Conservation (phyloP, 2,797 vertebrate species). For the Syndactyla subalaris region DNA sequence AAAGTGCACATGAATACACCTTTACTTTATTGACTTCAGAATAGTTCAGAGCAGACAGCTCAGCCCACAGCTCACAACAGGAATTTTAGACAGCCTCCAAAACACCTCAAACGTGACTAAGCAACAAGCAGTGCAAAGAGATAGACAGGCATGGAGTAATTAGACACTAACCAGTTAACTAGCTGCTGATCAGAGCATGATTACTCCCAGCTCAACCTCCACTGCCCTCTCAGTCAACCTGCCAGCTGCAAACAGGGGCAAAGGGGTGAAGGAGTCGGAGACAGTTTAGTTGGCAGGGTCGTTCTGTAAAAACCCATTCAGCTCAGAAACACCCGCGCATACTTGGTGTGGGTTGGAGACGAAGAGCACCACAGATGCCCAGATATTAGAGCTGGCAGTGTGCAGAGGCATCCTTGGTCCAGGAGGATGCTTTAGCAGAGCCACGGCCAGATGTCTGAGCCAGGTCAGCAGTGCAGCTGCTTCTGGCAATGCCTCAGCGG, state of each 20-base stretch:
- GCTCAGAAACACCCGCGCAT: fast-evolving
- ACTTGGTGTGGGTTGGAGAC: not conserved
- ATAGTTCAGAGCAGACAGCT: not conserved
- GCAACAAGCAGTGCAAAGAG: not conserved
- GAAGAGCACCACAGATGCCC: not conserved
- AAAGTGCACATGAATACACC: not conserved
- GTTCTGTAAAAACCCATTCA: not conserved
- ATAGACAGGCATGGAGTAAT: not conserved
- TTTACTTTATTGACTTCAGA: not conserved
- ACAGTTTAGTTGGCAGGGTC: fast-evolving
- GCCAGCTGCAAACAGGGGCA: not conserved
- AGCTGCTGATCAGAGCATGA: not conserved
- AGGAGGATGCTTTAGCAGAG: not conserved
- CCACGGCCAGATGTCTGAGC: not conserved
- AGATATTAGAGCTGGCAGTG: not conserved
- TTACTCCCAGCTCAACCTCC: not conserved
- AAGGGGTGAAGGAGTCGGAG: fast-evolving
- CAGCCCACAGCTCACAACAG: not conserved
- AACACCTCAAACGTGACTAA: not conserved
- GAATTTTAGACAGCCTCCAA: not conserved
- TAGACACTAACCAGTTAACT: not conserved
- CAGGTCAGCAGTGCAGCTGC: conserved; percentile 16
- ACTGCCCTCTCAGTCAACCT: not conserved
- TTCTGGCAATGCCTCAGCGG: not conserved
- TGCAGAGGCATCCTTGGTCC: not conserved